Base-by-base conservation (phyloP, 2,888 invertebrate genomes). In the Dolomedes plantarius region DNA sequence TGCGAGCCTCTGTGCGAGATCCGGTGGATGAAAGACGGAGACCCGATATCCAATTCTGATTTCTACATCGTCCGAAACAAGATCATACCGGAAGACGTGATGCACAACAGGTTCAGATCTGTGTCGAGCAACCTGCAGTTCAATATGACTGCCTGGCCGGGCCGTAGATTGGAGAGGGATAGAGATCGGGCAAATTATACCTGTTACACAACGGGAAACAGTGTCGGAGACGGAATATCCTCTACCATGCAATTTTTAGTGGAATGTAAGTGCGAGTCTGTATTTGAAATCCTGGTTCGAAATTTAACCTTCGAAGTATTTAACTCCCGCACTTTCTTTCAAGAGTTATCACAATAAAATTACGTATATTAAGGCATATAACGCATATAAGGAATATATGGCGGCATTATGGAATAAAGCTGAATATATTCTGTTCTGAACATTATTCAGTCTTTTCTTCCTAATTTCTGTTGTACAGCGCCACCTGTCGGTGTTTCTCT, bases 1-100 rank as follows among this genome's bases (percentile, higher is more conserved):
- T 97, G 97, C 90, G 95, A 95, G 9, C 97, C 97, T 0, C 93
- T 95, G 39, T 97, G 97, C 92, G 94, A 94, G 88, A 95, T 97
- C 81, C 93, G 94, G 23, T 97, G 97, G 97, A 93, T 94, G 89
- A 96, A 95, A 91, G 95, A 96, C 90, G 95, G 94, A 0, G 92
- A 93, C 0, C 81, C 72, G 16, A 27, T 87, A 16, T 46, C 68
- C 2, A 73, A 56, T 19, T 83, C 86, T 0, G 82, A 87, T 11
- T 31, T 82, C 19, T 87, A 67, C 72, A 69, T 78, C 41, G 73
- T 80, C 6, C 29, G 81, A 13, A 82, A 72, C 13, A 39, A 56
- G 19, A 39, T 81, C 39, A 28, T 76, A 7, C 86, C 88, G 0
- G 88, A 88, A 65, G 89, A 89, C 29, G 50, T 75, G 7, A 39